phyloP scores from a whole-genome alignment of 1,140 invertebrate genomes.

The Drosophila tani region DNA sequence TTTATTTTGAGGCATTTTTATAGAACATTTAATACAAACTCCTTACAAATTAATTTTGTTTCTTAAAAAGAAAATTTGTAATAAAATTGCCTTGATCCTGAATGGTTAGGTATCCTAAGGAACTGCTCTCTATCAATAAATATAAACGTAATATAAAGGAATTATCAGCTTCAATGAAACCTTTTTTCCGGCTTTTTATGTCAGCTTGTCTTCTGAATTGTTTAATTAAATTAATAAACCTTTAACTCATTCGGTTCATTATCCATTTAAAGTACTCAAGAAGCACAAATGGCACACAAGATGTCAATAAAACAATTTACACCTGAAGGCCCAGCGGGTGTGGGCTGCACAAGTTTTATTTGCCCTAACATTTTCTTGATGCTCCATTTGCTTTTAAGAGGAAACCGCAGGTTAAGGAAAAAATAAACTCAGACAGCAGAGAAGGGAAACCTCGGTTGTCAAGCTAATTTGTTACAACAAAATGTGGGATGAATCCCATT shows the following conservation, averaged over 20 bases:
- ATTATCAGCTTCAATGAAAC: too few species aligned
- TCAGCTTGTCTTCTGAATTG: not conserved
- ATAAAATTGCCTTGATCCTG: too few species aligned
- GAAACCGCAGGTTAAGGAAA: conserved; percentile 17
- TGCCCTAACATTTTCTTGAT: conserved; percentile 1
- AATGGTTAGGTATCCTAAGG: too few species aligned
- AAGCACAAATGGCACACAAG: conserved; percentile 3
- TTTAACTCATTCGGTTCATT: conserved; percentile 6
- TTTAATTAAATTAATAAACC: not conserved
- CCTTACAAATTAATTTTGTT: too few species aligned
- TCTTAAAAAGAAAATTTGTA: too few species aligned
- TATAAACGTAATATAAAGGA: too few species aligned
- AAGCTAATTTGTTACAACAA: conserved; percentile 50
- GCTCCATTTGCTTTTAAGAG: conserved; percentile 6
- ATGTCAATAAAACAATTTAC: conserved; percentile 47
- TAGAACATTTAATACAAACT: too few species aligned
- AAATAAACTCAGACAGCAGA: conserved; percentile 11
- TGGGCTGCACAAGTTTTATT: conserved; percentile 9
- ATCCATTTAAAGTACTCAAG: conserved; percentile 3
- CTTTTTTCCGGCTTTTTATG: not conserved
- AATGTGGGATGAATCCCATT: not conserved
- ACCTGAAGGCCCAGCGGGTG: not conserved
- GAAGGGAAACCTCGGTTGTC: conserved; percentile 25
- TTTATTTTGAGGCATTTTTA: too few species aligned
- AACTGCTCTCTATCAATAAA: too few species aligned